Conservation (phyloP, 2,888 invertebrate species). For the Meliscaeva auricollis region DNA sequence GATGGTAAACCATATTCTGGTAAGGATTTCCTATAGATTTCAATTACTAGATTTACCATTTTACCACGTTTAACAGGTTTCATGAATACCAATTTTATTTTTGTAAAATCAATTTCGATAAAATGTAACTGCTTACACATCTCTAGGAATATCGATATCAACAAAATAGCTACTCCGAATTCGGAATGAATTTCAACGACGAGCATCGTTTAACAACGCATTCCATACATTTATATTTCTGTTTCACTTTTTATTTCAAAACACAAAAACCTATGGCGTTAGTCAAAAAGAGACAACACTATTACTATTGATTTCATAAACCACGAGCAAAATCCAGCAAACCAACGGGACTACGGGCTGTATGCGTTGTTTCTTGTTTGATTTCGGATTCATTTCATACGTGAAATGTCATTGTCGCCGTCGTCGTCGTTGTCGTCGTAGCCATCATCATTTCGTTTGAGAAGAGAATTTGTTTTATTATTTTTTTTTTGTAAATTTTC, state of each 20-base stretch:
- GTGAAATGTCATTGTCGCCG: slow-evolving; percentile 37
- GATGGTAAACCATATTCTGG: too few species aligned
- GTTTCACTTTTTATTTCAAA: slow-evolving; percentile 40
- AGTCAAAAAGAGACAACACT: slow-evolving; percentile 54
- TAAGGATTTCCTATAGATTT: too few species aligned
- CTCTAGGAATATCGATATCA: not conserved
- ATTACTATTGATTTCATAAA: slow-evolving; percentile 43
- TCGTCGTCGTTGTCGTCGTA: slow-evolving; percentile 13
- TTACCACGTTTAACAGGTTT: too few species aligned
- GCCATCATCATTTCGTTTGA: slow-evolving; percentile 54
- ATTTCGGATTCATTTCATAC: slow-evolving; percentile 42
- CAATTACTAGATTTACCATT: too few species aligned
- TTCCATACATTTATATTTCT: not conserved
- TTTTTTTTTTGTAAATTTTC: slow-evolving; percentile 22
- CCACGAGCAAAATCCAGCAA: slow-evolving; percentile 34
- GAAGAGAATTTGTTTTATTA: slow-evolving; percentile 58
- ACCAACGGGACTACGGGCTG: slow-evolving; percentile 55
- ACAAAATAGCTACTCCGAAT: slow-evolving; percentile 49
- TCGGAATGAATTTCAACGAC: not conserved
- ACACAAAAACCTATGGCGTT: not conserved
- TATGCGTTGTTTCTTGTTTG: slow-evolving; percentile 64
- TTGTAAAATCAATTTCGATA: too few species aligned
- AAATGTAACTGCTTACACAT: not conserved
- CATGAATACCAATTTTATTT: too few species aligned
- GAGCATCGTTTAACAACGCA: slow-evolving; percentile 34